Evolutionary conservation across 2,888 invertebrate species (phyloP), one percentile per base, ranked within the genome.

Genomic region (Agriotes lineatus): DNA sequence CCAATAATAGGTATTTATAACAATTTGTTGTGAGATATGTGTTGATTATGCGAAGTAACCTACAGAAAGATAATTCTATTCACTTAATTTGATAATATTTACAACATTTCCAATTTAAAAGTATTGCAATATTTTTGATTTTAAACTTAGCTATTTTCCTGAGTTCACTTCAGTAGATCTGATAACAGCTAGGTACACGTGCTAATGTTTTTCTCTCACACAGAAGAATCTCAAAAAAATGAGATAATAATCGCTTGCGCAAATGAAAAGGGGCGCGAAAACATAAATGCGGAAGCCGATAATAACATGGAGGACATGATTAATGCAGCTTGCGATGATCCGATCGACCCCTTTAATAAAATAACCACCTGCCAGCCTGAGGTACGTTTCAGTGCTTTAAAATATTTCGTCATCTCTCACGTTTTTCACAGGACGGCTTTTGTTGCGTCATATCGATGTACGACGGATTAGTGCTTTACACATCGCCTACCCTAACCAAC

Each of bases 371-470:
- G 30, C 35, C 22, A 54, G 18, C 35, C 52, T 1, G 67, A 67
- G 60, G 67, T 67, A 65, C 18, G 35, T n/a, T n/a, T n/a, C n/a
- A n/a, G n/a, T n/a, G n/a, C n/a, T n/a, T n/a, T n/a, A n/a, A n/a
- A n/a, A n/a, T n/a, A n/a, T n/a, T n/a, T n/a, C 25, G 1, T 30
- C 12, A 2, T 20, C 12, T 18, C 33, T 1, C 16, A 33, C 25
- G 5, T 22, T 22, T 1, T 48, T 2, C 18, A 10, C 12, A 69
- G 92, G 90, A 90, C 44, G 91, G 90, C 60, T 95, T 95, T 81
- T 91, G 90, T 61, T 91, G 92, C 75, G 90, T 94, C 0, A 91
- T 95, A 72, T 94, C 95, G 0, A 91, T 95, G 91, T 88, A 90
- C 61, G 93, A 95, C 77, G 96, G 96, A 0, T 88, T 93, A 0